Evolutionary conservation across 2,113 vertebrate genomes (phyloP), one percentile per base, ranked within the genome.

Genomic region (Todiramphus chloris): DNA sequence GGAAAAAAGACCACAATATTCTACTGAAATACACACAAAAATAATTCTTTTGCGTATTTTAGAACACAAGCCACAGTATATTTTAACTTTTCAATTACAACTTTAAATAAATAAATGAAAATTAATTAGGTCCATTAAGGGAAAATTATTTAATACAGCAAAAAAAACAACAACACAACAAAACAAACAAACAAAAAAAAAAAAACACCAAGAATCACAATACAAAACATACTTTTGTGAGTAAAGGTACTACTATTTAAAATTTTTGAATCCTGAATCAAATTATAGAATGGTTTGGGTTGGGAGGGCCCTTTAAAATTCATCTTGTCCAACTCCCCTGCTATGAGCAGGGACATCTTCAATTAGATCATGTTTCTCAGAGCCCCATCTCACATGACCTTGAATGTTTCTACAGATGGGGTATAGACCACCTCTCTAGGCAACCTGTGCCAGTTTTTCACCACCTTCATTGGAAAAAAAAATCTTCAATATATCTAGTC

Each of bases 151-250:
- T n/a, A 6, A 41, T 82, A 55, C 30, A 5, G 2, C 9, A 11
- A 3, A 58, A 41, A 51, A n/a, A 5, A 24, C 30, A 53, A 16
- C 7, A 28, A 53, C 17, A 55, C 53, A 27, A 55, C 17, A 31
- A 33, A n/a, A n/a, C n/a, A n/a, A n/a, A n/a, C n/a, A n/a, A n/a
- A n/a, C n/a, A n/a, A n/a, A n/a, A n/a, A n/a, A 11, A 11, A 37
- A 41, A 41, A 43, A 43, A 27, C 41, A 27, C 8, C 15, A 63
- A 17, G 33, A 3, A 3, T 14, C 24, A 55, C 10, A 77, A 28
- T 21, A 13, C 6, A 53, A 24, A 5, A 27, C 9, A 41, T 1
- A 2, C 0, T 31, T 44, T 37, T 2, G 2, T 59, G 7, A 69
- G 31, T 63, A 41, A 48, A 31, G 4, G 4, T 27, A 44, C 14